Conservation (phyloP, 2,888 invertebrate genomes). For the Ceramica pisi region DNA sequence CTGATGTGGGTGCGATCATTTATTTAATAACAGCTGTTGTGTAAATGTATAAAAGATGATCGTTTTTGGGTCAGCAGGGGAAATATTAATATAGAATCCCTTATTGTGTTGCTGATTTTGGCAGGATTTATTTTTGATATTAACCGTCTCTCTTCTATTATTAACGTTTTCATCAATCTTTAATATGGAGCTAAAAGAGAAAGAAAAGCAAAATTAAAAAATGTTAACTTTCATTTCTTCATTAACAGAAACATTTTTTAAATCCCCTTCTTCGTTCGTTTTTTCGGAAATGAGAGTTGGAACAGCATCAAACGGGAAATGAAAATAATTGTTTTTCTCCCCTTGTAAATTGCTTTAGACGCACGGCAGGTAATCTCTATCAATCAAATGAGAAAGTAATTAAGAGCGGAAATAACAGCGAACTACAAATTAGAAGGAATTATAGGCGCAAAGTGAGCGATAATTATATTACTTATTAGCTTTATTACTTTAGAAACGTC, state of each 20-base stretch:
- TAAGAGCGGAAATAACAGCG: slow-evolving; percentile 39
- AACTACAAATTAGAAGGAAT: slow-evolving; percentile 33
- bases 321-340: slow-evolving; percentile 59
- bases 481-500: neutral
- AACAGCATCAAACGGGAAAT: slow-evolving; percentile 53
- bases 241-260: slow-evolving; percentile 46
- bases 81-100: slow-evolving; percentile 54
- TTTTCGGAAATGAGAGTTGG: slow-evolving; percentile 59
- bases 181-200: neutral
- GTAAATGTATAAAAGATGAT: slow-evolving; percentile 69
- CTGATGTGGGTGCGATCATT: slow-evolving; percentile 83
- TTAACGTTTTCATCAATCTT: slow-evolving; percentile 29
- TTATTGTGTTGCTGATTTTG: slow-evolving; percentile 23
- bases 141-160: slow-evolving; percentile 16
- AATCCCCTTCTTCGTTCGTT: slow-evolving; percentile 32
- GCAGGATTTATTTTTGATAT: slow-evolving; percentile 42
- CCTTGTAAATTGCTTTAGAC: slow-evolving; percentile 51
- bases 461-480: slow-evolving; percentile 16
- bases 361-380: slow-evolving; percentile 52
- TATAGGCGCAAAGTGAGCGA: neutral
- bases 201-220: slow-evolving; percentile 31
- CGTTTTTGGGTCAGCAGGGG: slow-evolving; percentile 64
- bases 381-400: slow-evolving; percentile 57
- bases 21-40: slow-evolving; percentile 73
- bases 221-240: slow-evolving; percentile 38